Evolutionary conservation across 1,140 invertebrate species (phyloP), one percentile per base, ranked within the genome.

Genomic region (Bombyx mandarina): DNA sequence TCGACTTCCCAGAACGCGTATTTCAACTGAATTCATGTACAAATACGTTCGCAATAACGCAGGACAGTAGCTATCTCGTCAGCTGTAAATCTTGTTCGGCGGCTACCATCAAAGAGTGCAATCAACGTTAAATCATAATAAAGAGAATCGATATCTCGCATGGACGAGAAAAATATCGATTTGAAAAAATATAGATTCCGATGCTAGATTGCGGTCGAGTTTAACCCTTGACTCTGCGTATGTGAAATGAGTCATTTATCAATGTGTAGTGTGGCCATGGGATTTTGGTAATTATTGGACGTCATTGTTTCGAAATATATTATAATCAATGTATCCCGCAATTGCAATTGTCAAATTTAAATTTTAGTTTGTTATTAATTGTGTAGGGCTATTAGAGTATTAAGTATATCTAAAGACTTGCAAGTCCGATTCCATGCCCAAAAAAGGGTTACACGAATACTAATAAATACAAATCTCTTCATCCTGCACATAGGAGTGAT

Each of bases 391-490:
- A 35, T 35, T 35, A 35, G 26, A 35, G 26, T 35, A 35, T 35
- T 35, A 1, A 35, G 26, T 35, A 35, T 35, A 35, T 35, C 26
- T 35, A 35, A 2, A 35, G 4, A 35, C 26, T 35, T 35, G 26
- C 26, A 35, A 35, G 26, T 35, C 26, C 4, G 0, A 35, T 35
- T 35, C 1, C 4, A 35, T 35, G 4, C 61, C 53, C 58, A 44
- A 50, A 35, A 53, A 60, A 60, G 12, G 49, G 49, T 43, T 48
- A 26, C n/a, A 26, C 54, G 12, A 56, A 9, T 69, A 79, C 59
- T 79, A 75, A 79, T 75, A 79, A 80, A 82, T 80, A 81, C 82
- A 82, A 80, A 85, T 82, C 75, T 82, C 82, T 86, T 83, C 77
- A 83, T 83, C 75, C 73, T 67, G 68, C 68, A 71, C 66, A 74